phyloP scores from a whole-genome alignment of 2,113 vertebrate species.

The Myxocyprinus asiaticus region DNA sequence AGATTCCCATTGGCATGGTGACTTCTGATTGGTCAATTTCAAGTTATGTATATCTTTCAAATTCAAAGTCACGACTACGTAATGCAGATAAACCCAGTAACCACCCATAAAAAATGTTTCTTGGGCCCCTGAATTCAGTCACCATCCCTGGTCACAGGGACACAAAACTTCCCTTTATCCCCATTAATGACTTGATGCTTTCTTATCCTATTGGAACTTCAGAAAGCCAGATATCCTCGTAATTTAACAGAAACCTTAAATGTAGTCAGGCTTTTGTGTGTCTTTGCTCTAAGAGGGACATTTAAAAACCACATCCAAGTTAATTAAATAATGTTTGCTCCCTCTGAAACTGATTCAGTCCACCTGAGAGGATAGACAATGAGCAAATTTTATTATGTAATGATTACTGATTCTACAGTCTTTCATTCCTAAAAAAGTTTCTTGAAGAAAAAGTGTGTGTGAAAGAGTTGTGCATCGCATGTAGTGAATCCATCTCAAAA shows the following conservation, averaged over 20 bases:
- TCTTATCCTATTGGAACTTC: constrained; percentile 8
- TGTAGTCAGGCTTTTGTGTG: constrained; percentile 3
- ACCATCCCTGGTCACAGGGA: neutral
- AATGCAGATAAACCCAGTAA: neutral
- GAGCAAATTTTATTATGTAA: neutral
- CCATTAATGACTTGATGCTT: neutral
- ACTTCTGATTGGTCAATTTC: too few relatives aligned
- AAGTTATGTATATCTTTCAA: too few relatives aligned
- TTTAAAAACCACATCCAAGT: constrained; percentile 17
- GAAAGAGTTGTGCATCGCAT: neutral
- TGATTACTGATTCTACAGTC: neutral
- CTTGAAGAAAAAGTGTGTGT: too few relatives aligned
- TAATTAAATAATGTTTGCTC: neutral
- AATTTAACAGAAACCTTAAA: constrained; percentile 34
- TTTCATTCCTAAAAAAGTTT: too few relatives aligned
- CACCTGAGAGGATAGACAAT: neutral
- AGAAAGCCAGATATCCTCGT: constrained; percentile 41
- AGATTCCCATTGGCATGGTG: too few relatives aligned
- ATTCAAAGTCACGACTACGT: too few relatives aligned
- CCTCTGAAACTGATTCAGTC: neutral
- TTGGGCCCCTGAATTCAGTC: too few relatives aligned
- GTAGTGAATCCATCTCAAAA: neutral
- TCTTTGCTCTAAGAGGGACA: constrained; percentile 1
- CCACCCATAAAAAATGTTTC: neutral
- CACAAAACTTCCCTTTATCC: neutral